These are phyloP conservation scores for Rhagium mordax DNA, from an alignment of 2,888 invertebrate species.

Conservation along the genomic window DNA sequence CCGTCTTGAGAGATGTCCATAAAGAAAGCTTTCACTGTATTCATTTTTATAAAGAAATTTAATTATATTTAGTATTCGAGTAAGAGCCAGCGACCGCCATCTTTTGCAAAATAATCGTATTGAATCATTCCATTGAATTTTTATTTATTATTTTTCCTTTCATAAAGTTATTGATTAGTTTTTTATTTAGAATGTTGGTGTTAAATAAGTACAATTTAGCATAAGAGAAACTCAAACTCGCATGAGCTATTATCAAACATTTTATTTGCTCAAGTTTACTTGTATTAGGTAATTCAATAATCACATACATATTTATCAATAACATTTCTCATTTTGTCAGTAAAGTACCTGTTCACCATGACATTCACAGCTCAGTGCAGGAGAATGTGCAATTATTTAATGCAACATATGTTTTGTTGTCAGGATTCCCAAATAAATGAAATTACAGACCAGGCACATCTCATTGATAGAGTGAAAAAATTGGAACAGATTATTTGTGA, in stretches of 20 bases:
- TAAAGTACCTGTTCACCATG: not conserved
- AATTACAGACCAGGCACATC: constrained; percentile 60
- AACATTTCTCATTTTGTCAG: not conserved
- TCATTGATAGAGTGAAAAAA: constrained; percentile 69
- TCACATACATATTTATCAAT: not conserved
- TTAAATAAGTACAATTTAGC: not conserved
- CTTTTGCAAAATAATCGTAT: too few relatives aligned
- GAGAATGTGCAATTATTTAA: constrained; percentile 6
- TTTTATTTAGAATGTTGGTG: not conserved
- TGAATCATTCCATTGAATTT: too few relatives aligned
- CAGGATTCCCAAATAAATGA: constrained; percentile 48
- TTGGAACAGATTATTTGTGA: constrained; percentile 72
- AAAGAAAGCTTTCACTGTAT: too few relatives aligned
- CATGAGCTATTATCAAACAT: not conserved
- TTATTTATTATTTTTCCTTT: not conserved
- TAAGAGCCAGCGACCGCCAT: too few relatives aligned
- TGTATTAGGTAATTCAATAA: not conserved
- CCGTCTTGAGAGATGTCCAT: too few relatives aligned
- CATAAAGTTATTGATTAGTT: not conserved
- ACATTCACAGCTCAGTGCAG: constrained; percentile 3
- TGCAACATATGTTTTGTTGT: constrained; percentile 16
- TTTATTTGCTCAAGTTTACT: not conserved
- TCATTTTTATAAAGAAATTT: too few relatives aligned
- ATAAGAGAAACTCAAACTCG: not conserved
- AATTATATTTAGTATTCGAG: too few relatives aligned